Evolutionary conservation across 2,113 vertebrate genomes (phyloP), one percentile per base, ranked within the genome.

Genomic region (Pelmatolapia mariae): DNA sequence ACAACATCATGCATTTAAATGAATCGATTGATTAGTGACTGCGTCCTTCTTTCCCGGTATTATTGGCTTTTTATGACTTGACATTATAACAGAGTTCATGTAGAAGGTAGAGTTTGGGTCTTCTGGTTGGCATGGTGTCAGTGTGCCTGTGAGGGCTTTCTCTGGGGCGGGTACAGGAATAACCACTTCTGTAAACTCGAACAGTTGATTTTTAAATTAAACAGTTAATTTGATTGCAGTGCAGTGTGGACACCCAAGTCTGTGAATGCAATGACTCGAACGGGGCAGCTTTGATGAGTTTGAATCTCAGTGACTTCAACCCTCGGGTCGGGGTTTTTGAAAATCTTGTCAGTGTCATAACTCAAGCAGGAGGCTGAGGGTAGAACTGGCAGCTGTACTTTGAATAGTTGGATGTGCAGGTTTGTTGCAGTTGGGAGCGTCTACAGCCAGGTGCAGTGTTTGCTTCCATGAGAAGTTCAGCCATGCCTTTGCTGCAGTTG

Each of bases 281-380:
- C 4, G 7, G 22, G 54, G 54, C 54, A 61, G 5, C 57, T 61
- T 31, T 0, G 29, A 31, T 59, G 24, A 31, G 8, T 18, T 59
- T 2, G 26, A 59, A 18, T 59, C 56, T 59, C 24, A 3, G 26
- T 6, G 57, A 59, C 26, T 29, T 59, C 26, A 29, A 9, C 8
- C 8, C 26, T 4, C 1, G 2, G 3, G 24, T 16, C 3, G 1
- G 1, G 7, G 15, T 18, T 61, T 31, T 31, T 10, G 8, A 29
- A 59, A 31, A 59, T 31, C 26, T 31, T 29, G 24, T 59, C 56
- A 59, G 24, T 59, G 56, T 59, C 26, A 2, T 29, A 59, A 29
- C 8, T 31, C 15, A 18, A 5, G 57, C 26, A 61, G 57, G 26
- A 59, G 15, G 57, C 26, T 18, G 57, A 31, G 57, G 57, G 26